These are phyloP conservation scores for Datnioides undecimradiatus DNA, from an alignment of 2,113 vertebrate genomes.

Conservation along the genomic window DNA sequence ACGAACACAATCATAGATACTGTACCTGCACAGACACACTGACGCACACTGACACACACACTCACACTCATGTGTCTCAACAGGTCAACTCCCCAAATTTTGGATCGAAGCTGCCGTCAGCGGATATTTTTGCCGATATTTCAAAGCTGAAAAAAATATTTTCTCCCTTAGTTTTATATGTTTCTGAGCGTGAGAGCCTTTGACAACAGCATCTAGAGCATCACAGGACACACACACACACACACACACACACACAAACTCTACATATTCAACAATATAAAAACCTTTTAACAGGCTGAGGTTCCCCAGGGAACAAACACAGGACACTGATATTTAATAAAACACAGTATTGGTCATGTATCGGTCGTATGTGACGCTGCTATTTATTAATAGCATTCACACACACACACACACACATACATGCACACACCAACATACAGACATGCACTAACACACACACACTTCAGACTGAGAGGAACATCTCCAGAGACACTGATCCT, in stretches of 20 bases:
- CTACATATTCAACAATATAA: too few species aligned
- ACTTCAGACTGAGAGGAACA: conserved; percentile 41
- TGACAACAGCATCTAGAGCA: conserved; percentile 26
- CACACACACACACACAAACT: too few species aligned
- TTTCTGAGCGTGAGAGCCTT: conserved; percentile 29
- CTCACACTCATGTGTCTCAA: conserved; percentile 33
- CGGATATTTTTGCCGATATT: conserved; percentile 53
- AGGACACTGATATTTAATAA: not conserved
- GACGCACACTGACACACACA: conserved; percentile 1
- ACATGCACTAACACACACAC: conserved; percentile 22
- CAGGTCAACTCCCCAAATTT: conserved; percentile 4
- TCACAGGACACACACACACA: conserved; percentile 24
- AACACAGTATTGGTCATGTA: conserved; percentile 26
- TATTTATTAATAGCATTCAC: conserved; percentile 19
- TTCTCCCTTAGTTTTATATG: conserved; percentile 50
- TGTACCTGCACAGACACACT: conserved; percentile 23
- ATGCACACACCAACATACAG: conserved; percentile 3
- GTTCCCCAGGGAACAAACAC: too few species aligned
- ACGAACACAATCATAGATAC: conserved; percentile 40
- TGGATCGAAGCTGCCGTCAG: conserved; percentile 39
- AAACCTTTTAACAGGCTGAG: too few species aligned
- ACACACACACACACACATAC: conserved; percentile 22
- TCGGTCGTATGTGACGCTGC: conserved; percentile 16
- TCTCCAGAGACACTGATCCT: conserved; percentile 79
- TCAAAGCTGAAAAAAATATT: conserved; percentile 39